Evolutionary conservation across 2,113 vertebrate genomes (phyloP).

Genomic region (Cyanoramphus novaezelandiae): DNA sequence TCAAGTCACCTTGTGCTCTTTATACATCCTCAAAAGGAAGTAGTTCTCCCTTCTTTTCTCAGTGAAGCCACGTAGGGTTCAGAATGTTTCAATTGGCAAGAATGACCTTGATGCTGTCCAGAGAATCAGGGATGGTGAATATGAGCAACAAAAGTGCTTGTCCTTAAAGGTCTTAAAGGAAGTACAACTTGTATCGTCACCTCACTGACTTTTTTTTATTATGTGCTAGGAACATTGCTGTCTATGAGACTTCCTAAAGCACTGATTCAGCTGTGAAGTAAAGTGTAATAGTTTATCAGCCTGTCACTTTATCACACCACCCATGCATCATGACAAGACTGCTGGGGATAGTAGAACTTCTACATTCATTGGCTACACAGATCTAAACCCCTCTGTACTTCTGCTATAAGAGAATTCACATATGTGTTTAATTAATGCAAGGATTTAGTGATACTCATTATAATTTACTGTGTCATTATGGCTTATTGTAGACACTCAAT

Average conservation of each 20-base stretch:
- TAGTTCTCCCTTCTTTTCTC: neutral
- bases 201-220: neutral
- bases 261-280: neutral
- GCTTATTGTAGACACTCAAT: neutral
- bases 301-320: neutral
- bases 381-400: neutral
- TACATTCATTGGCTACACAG: neutral
- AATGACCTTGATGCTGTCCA: neutral
- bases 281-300: neutral
- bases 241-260: neutral
- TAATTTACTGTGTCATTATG: neutral
- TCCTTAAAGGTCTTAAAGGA: neutral
- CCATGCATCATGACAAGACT: neutral
- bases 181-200: neutral
- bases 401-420: neutral
- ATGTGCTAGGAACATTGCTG: neutral
- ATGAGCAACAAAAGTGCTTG: neutral
- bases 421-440: neutral
- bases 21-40: neutral
- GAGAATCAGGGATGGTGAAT: neutral
- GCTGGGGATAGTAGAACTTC: neutral
- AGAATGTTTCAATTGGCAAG: neutral
- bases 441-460: neutral
- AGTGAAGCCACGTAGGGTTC: neutral
- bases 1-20: neutral